Conservation (phyloP, 2,113 vertebrate species). For the Gallinago media region DNA sequence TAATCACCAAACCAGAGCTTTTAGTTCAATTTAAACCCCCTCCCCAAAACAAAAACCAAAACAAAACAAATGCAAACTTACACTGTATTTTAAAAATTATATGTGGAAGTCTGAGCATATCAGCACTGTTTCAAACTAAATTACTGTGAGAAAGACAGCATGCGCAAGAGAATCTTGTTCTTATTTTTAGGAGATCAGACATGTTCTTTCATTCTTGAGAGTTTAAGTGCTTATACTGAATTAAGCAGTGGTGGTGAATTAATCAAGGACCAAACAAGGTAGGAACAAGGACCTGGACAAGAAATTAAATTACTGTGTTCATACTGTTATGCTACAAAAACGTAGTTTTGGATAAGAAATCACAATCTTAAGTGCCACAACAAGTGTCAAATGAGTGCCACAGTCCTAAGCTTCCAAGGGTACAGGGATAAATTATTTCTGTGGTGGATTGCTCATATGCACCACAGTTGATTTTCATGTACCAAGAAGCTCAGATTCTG, state of each 20-base stretch:
- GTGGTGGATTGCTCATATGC: fast-evolving
- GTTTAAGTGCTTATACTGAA: neutral
- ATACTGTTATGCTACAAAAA: neutral
- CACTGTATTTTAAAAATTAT: neutral
- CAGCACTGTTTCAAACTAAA: neutral
- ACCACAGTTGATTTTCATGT: neutral
- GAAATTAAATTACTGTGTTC: neutral
- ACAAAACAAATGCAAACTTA: neutral
- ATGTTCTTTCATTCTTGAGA: neutral
- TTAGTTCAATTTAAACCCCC: neutral
- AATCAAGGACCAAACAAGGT: neutral
- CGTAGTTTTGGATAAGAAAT: neutral
- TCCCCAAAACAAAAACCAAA: neutral
- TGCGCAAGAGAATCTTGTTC: fast-evolving
- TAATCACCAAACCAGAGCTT: neutral
- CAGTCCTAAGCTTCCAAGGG: neutral
- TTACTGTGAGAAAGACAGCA: neutral
- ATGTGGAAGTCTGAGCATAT: neutral
- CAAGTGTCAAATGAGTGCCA: neutral
- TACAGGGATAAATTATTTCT: neutral
- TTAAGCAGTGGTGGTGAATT: neutral
- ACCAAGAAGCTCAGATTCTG: neutral
- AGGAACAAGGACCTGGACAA: neutral
- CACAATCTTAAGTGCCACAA: neutral
- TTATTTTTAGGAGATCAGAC: neutral